Evolutionary conservation across 2,888 invertebrate species (phyloP).

Genomic region (Euphydryas editha): DNA sequence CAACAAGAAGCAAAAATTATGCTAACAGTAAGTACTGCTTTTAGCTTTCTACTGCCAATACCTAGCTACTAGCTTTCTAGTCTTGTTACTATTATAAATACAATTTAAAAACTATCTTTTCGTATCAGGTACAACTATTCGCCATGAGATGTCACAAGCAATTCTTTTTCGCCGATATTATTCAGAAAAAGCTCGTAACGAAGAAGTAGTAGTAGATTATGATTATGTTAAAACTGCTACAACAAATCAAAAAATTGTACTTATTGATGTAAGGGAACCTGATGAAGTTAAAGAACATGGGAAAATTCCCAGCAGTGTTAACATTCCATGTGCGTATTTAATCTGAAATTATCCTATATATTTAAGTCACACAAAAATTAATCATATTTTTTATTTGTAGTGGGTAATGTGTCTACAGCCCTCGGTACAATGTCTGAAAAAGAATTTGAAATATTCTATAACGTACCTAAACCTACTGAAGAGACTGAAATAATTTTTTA

Average conservation of each 20-base stretch:
- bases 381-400: conserved; percentile 62
- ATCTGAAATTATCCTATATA: neutral
- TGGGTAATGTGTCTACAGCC: conserved; percentile 75
- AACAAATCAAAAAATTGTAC: conserved; percentile 60
- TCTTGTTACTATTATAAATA: too few species aligned
- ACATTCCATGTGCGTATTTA: conserved; percentile 87
- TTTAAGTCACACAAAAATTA: neutral
- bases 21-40: neutral
- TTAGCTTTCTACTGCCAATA: neutral
- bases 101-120: neutral
- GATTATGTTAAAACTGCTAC: conserved; percentile 72
- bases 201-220: conserved; percentile 65
- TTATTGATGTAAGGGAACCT: conserved; percentile 91
- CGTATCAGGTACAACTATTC: conserved; percentile 6
- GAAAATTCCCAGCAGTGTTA: conserved; percentile 88
- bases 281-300: conserved; percentile 88
- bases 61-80: too few species aligned
- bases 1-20: neutral
- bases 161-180: conserved; percentile 47
- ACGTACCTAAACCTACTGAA: conserved; percentile 82
- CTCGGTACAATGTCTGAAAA: conserved; percentile 72
- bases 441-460: conserved; percentile 83
- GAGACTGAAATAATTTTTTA: conserved; percentile 86
- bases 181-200: conserved; percentile 52
- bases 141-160: neutral